Evolutionary conservation across 2,888 invertebrate genomes (phyloP).

Genomic region (Tachina fera): DNA sequence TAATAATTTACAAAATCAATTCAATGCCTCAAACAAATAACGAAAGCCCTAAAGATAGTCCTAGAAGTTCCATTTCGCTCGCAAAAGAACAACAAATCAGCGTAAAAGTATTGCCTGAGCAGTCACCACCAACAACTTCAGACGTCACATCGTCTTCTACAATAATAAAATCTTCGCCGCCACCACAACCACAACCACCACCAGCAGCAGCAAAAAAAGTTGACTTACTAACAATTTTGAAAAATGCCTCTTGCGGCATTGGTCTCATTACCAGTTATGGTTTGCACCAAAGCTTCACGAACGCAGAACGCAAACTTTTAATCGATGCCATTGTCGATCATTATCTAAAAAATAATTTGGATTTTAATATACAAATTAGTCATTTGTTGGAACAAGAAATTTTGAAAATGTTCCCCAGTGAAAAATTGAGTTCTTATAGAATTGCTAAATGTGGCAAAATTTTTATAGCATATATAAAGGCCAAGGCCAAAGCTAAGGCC

Average conservation of each 20-base stretch:
- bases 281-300: conserved; percentile 73
- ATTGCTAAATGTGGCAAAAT: conserved; percentile 78
- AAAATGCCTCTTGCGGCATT: conserved; percentile 71
- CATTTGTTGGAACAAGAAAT: conserved; percentile 77
- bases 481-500: conserved; percentile 60
- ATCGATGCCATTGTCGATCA: conserved; percentile 77
- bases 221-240: conserved; percentile 36
- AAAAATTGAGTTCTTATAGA: conserved; percentile 77
- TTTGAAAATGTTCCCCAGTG: conserved; percentile 76
- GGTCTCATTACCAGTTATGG: conserved; percentile 74
- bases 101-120: background rate
- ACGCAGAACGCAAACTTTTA: conserved; percentile 74
- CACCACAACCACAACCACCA: background rate
- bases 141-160: no score
- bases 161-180: background rate
- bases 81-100: background rate
- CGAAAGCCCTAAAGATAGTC: background rate
- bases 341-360: conserved; percentile 76
- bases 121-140: background rate
- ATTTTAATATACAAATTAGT: conserved; percentile 77
- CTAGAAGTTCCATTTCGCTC: background rate
- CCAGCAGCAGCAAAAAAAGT: background rate
- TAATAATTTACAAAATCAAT: conserved; percentile 20
- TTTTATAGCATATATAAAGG: conserved; percentile 77
- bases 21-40: background rate